A percentile compares a stretch with the other conserved stretches of the same genome.
Evolutionary conservation across 2,113 vertebrate species (phyloP).

Genomic region (Atrichornis clamosus): DNA sequence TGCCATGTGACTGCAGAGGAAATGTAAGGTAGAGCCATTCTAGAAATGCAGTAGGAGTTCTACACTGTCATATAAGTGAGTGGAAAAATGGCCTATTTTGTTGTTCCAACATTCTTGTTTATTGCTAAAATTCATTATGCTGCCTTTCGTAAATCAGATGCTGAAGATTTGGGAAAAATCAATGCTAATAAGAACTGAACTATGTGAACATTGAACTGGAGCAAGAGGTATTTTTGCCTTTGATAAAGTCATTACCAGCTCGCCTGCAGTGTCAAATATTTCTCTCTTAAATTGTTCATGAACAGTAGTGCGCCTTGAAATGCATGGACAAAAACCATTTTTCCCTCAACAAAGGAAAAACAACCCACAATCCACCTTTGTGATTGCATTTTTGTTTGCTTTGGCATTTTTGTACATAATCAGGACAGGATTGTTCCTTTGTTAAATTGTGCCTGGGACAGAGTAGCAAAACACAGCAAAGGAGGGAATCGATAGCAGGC

Average conservation of each 20-base stretch:
- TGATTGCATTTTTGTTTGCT: not conserved
- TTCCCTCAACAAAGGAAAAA: not conserved
- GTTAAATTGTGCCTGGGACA: not conserved
- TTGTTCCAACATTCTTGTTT: not conserved
- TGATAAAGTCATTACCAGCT: slow-evolving; percentile 12
- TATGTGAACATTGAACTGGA: not conserved
- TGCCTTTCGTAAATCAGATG: not conserved
- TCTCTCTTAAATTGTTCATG: not conserved
- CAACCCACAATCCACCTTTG: not conserved
- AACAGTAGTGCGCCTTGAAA: not conserved
- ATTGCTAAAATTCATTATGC: not conserved
- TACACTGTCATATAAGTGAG: not conserved
- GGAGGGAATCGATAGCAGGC: not conserved
- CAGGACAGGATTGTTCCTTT: not conserved
- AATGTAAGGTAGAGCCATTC: not conserved
- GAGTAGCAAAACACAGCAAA: not conserved
- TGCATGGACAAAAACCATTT: not conserved
- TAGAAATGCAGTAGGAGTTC: not conserved
- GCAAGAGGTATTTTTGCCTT: not conserved
- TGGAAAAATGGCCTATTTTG: not conserved
- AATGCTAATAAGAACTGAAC: not conserved
- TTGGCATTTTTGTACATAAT: not conserved
- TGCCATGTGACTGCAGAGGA: not conserved
- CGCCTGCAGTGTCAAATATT: not conserved
- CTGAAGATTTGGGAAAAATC: slow-evolving; percentile 13